Base-by-base conservation (phyloP, 2,113 vertebrate species). In the Chloropsis hardwickii region DNA sequence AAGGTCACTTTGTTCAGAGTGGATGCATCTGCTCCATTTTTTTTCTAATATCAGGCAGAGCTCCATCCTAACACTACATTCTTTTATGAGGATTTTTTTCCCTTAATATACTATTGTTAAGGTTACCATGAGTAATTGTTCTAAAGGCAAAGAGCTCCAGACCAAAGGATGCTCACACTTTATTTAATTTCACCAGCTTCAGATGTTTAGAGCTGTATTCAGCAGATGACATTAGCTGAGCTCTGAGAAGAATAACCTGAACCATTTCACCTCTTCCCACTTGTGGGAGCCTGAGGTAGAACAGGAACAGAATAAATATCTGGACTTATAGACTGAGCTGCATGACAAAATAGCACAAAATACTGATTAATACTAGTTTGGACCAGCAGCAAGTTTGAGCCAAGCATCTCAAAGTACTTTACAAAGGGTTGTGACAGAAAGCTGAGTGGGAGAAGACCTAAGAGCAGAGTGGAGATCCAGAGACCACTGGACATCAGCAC, bases 1-100 rank as follows among this genome's bases (percentile, higher is more conserved):
- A 98, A 98, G 98, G 98, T 98, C 97, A 97, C 94, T 98, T 97
- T 96, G 92, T 93, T 97, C 97, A 0, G 73, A 98, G 91, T 96
- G 92, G 95, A 95, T 97, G 97, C 97, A 83, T 95, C 94, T 97
- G 93, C 93, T 97, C 86, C 78, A 6, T 97, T 97, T 98, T 97
- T 97, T 93, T 98, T 96, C 96, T 86, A 89, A 78, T 92, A 91
- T 56, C 87, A 74, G 92, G 88, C 86, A 87, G 94, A 97, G 88
- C 94, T 94, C 93, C 91, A 88, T 89, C 94, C 88, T 88, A 94
- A 95, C 94, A 79, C 87, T 54, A 69, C 78, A 57, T 86, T 87
- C 44, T 87, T 96, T 82, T 78, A 86, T 40, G 45, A 77, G 77
- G 37, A 35, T 45, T 70, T 69, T 65, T 77, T 79, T 28, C n/a